Evolutionary conservation across 2,888 invertebrate genomes (phyloP).

Genomic region (Trichopria drosophilae): DNA sequence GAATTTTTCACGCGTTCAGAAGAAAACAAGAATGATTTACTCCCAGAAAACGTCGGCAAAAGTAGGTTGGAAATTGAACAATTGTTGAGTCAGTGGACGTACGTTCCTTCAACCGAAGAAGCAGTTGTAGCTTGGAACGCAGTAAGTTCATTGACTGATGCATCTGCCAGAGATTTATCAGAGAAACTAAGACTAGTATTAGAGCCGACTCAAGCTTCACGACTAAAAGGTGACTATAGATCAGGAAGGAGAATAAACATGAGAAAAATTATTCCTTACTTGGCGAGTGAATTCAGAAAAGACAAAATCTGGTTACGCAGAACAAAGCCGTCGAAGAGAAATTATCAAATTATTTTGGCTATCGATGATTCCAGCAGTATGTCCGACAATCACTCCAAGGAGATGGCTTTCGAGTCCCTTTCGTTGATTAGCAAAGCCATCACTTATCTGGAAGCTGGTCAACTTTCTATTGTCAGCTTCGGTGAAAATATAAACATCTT

Average conservation of each 20-base stretch:
- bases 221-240: constrained; percentile 92
- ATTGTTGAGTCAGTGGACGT: constrained; percentile 48
- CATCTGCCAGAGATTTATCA: constrained; percentile 81
- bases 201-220: constrained; percentile 92
- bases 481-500: constrained; percentile 84
- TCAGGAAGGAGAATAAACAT: constrained; percentile 97
- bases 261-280: constrained; percentile 97
- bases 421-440: constrained; percentile 87
- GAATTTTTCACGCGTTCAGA: constrained; percentile 71
- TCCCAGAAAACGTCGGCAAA: constrained; percentile 31
- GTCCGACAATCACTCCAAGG: constrained; percentile 87
- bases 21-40: constrained; percentile 24
- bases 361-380: constrained; percentile 94
- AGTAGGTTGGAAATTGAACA: constrained; percentile 46
- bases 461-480: constrained; percentile 88
- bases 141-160: constrained; percentile 64
- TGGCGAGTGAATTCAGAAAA: constrained; percentile 97
- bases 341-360: constrained; percentile 95
- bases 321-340: constrained; percentile 91
- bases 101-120: constrained; percentile 57
- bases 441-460: constrained; percentile 90
- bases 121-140: constrained; percentile 66
- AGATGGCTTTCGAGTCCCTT: constrained; percentile 92
- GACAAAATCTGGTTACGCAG: constrained; percentile 98
- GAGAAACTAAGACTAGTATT: constrained; percentile 92